A percentile compares a stretch with the other conserved stretches of the same genome.
phyloP scores from a whole-genome alignment of 2,113 vertebrate genomes.

The Pachypanchax playfairii region DNA sequence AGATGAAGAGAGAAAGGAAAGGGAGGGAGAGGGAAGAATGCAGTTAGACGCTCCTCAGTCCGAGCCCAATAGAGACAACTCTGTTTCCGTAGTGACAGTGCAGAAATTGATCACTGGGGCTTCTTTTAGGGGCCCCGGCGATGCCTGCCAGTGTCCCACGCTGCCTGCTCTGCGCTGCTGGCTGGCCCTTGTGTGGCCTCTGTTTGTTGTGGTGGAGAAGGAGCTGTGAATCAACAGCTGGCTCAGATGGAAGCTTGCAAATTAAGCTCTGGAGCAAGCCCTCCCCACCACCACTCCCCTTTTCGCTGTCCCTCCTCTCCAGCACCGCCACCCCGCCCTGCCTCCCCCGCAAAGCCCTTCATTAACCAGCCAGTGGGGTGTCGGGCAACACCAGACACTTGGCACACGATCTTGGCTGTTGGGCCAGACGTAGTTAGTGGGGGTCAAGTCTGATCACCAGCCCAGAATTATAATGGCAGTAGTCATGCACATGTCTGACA shows the following conservation, averaged over 20 bases:
- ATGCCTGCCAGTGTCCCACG: slow-evolving; percentile 51
- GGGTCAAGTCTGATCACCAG: slow-evolving; percentile 81
- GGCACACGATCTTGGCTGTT: slow-evolving; percentile 77
- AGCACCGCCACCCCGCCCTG: slow-evolving; percentile 40
- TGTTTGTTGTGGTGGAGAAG: slow-evolving; percentile 75
- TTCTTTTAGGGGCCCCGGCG: slow-evolving; percentile 45
- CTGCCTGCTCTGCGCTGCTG: slow-evolving; percentile 40
- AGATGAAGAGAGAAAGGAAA: slow-evolving; percentile 33
- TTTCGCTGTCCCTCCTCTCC: slow-evolving; percentile 10
- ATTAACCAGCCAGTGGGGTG: slow-evolving; percentile 78
- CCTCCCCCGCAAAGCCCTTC: slow-evolving; percentile 74
- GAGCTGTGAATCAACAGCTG: slow-evolving; percentile 78
- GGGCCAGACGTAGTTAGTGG: slow-evolving; percentile 80
- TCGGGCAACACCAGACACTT: slow-evolving; percentile 77
- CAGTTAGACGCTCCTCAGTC: slow-evolving; percentile 52
- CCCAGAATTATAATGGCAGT: slow-evolving; percentile 79
- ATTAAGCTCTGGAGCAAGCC: slow-evolving; percentile 52
- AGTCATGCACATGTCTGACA: slow-evolving; percentile 64
- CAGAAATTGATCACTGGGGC: slow-evolving; percentile 61
- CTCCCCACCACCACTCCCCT: slow-evolving; percentile 22
- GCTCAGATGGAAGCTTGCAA: slow-evolving; percentile 60
- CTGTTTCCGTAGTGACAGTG: slow-evolving; percentile 73
- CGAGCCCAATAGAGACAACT: slow-evolving; percentile 57
- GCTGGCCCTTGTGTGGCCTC: slow-evolving; percentile 70
- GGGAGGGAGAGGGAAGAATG: slow-evolving; percentile 47